These are phyloP conservation scores for Strix occidentalis DNA, from an alignment of 2,797 vertebrate species.

Conservation along the genomic window DNA sequence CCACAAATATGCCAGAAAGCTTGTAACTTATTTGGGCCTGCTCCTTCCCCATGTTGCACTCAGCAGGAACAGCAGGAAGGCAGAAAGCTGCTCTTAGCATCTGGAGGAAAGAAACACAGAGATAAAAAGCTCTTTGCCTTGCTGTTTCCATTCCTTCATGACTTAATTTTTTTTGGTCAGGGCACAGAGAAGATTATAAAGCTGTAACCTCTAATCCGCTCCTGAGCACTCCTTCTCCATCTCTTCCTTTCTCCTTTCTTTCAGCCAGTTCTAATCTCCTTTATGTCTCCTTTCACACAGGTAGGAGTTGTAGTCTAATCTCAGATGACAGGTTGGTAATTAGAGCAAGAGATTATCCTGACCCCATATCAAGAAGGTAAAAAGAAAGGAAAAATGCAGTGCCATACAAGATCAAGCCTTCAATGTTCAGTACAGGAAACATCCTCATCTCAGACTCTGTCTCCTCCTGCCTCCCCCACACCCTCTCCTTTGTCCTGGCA, in stretches of 20 bases:
- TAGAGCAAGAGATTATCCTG: constrained; percentile 66
- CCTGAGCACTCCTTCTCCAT: constrained; percentile 7
- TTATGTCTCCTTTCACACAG: constrained; percentile 48
- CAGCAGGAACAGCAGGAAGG: background rate
- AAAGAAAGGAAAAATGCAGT: constrained; percentile 18
- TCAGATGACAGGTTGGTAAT: constrained; percentile 47
- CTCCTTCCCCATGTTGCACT: background rate
- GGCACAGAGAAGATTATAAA: constrained; percentile 43
- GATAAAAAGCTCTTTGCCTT: constrained; percentile 39
- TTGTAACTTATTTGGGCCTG: background rate
- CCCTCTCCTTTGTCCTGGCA: background rate
- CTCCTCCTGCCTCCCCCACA: background rate
- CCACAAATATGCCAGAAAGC: background rate
- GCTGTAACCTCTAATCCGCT: constrained; percentile 49
- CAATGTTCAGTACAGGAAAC: background rate
- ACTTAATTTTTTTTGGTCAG: background rate
- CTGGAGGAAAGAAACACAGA: background rate
- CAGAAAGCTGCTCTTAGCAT: background rate
- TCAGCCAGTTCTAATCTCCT: constrained; percentile 59
- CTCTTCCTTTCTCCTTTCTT: constrained; percentile 55
- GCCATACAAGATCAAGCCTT: background rate
- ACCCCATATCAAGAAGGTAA: constrained; percentile 39
- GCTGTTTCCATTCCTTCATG: constrained; percentile 7
- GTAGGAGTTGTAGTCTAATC: constrained; percentile 50
- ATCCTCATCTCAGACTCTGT: background rate